phyloP scores from a whole-genome alignment of 2,888 invertebrate genomes.

The Eupithecia tripunctaria region DNA sequence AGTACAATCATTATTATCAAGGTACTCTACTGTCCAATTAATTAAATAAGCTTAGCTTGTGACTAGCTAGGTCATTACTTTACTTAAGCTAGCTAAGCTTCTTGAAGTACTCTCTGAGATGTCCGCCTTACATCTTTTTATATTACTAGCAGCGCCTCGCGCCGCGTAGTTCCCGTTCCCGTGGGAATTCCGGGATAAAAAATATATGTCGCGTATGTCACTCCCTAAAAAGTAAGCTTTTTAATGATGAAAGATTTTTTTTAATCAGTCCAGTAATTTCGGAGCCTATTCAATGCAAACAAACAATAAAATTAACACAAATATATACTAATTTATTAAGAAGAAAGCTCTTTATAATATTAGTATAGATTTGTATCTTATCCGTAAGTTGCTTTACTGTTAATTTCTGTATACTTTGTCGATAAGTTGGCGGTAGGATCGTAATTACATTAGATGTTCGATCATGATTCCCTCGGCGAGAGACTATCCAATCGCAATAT shows the following conservation, averaged over 20 bases:
- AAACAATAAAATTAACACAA: no score
- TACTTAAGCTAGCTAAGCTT: background rate
- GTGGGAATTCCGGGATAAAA: no score
- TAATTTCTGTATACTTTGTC: background rate
- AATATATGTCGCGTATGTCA: no score
- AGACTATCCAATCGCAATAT: slow-evolving; percentile 39
- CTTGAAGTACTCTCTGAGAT: background rate
- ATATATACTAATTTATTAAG: no score
- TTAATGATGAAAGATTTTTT: no score
- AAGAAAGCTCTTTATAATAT: no score
- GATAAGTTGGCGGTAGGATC: slow-evolving; percentile 47
- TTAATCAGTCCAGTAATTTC: no score
- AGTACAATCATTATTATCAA: background rate
- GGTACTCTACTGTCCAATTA: background rate
- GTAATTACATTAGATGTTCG: slow-evolving; percentile 46
- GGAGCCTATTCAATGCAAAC: no score
- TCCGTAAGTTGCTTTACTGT: background rate
- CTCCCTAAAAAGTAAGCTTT: no score
- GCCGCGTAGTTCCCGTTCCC: no score
- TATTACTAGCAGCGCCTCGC: no score
- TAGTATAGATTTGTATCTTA: background rate
- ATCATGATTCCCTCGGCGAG: slow-evolving; percentile 41
- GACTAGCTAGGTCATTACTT: background rate
- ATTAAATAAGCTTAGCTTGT: background rate
- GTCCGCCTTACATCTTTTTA: background rate